Percentiles rank a stretch among this genome's conserved stretches.
These are phyloP conservation scores for Caerostris extrusa DNA, from an alignment of 1,140 invertebrate genomes.

Conservation along the genomic window DNA sequence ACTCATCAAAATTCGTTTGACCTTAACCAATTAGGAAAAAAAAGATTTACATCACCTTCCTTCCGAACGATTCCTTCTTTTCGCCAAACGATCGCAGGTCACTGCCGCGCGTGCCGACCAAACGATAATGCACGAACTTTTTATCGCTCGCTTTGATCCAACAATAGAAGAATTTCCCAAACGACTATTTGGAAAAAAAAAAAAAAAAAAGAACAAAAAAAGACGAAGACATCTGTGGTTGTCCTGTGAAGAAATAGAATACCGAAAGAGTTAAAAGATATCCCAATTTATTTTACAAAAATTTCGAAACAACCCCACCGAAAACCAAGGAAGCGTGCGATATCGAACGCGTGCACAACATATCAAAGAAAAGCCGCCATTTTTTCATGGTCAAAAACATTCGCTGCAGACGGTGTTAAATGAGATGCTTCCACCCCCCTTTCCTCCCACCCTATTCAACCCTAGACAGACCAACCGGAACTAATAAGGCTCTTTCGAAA, in stretches of 20 bases:
- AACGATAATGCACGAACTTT: not conserved
- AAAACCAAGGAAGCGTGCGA: not conserved
- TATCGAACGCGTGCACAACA: conserved; percentile 7
- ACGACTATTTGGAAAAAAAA: not conserved
- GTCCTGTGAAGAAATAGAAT: not conserved
- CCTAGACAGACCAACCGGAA: conserved; percentile 35
- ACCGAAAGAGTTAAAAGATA: not conserved
- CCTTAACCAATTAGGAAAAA: not conserved
- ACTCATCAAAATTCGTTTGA: conserved; percentile 5
- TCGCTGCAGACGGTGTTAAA: conserved; percentile 12
- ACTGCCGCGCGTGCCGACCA: conserved; percentile 6
- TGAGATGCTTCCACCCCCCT: not conserved
- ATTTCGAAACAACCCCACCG: not conserved
- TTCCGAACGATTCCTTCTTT: not conserved
- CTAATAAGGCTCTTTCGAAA: conserved; percentile 50
- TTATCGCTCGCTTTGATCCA: not conserved
- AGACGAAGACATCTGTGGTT: not conserved
- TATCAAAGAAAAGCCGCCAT: not conserved
- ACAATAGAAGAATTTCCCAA: conserved; percentile 14
- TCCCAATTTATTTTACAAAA: conserved; percentile 15
- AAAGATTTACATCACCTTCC: not conserved
- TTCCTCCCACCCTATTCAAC: not conserved
- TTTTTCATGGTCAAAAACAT: conserved; percentile 54
- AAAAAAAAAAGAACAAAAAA: not conserved
- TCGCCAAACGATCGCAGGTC: conserved; percentile 6